Conservation (phyloP, 2,888 invertebrate genomes). For the Sphinx pinastri region DNA sequence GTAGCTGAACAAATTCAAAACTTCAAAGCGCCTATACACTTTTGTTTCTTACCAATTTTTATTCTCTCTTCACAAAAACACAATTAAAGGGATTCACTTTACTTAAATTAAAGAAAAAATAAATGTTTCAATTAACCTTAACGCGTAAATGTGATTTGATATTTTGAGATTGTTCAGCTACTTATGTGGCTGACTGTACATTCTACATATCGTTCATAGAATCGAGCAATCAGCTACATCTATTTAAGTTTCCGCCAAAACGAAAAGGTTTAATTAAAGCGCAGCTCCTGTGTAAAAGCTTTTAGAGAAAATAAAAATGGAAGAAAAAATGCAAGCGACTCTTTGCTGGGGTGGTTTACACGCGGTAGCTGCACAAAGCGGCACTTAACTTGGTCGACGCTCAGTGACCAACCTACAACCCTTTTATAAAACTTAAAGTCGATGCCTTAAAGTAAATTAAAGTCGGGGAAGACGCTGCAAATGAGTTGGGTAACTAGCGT, state of each 20-base stretch:
- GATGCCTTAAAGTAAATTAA: conserved; percentile 52
- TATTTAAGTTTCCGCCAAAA: conserved; percentile 40
- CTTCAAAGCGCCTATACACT: too few species aligned
- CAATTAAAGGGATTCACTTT: too few species aligned
- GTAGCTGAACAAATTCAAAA: too few species aligned
- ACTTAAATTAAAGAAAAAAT: too few species aligned
- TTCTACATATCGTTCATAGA: background rate
- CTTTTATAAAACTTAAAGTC: conserved; percentile 51
- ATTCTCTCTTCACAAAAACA: too few species aligned
- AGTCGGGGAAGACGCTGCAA: conserved; percentile 45
- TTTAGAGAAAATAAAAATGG: conserved; percentile 63
- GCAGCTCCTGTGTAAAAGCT: conserved; percentile 65
- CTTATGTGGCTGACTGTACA: too few species aligned
- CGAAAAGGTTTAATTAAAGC: conserved; percentile 66
- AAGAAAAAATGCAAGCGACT: conserved; percentile 54
- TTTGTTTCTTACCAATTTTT: too few species aligned
- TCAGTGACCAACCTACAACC: conserved; percentile 55
- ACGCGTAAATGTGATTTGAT: too few species aligned
- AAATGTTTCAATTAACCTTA: too few species aligned
- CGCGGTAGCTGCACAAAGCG: conserved; percentile 62
- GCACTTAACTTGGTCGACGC: conserved; percentile 60
- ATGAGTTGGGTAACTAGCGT: conserved; percentile 14
- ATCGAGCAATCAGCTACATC: conserved; percentile 27
- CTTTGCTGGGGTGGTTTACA: conserved; percentile 61
- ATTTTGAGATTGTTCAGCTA: too few species aligned